phyloP scores from a whole-genome alignment of 2,888 invertebrate genomes.

The Cynaeus angustus region DNA sequence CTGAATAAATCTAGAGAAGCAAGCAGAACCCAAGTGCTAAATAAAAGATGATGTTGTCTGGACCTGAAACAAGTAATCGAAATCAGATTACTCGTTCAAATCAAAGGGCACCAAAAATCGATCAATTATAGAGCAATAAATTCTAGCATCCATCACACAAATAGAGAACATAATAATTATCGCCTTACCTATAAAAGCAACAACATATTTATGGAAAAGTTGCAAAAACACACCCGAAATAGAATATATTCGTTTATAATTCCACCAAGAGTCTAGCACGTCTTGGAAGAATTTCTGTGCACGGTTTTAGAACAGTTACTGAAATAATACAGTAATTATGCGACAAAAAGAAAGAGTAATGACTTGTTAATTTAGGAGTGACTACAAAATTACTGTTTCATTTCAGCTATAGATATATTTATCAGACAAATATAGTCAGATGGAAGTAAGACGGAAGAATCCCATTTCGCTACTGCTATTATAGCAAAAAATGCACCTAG shows the following conservation, averaged over 20 bases:
- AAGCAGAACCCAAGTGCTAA: constrained; percentile 53
- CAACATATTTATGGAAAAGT: constrained; percentile 27
- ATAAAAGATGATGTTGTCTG: constrained; percentile 51
- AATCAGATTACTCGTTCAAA: constrained; percentile 62
- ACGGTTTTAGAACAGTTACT: constrained; percentile 14
- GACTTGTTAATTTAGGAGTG: not conserved
- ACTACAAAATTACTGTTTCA: constrained; percentile 24
- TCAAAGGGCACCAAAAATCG: constrained; percentile 37
- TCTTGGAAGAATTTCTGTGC: constrained; percentile 9
- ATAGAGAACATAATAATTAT: constrained; percentile 37
- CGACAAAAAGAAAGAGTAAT: not conserved
- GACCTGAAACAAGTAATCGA: constrained; percentile 65
- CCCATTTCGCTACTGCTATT: constrained; percentile 26
- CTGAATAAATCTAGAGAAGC: constrained; percentile 46
- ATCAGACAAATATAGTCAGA: constrained; percentile 3
- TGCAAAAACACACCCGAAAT: constrained; percentile 35
- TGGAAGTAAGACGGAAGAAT: constrained; percentile 6
- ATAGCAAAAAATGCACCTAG: constrained; percentile 23
- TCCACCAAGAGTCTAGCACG: constrained; percentile 1
- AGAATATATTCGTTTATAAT: not conserved
- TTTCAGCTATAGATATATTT: constrained; percentile 3
- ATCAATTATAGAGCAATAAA: constrained; percentile 48
- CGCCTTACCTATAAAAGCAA: constrained; percentile 42
- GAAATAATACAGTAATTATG: constrained; percentile 29
- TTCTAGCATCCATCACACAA: constrained; percentile 45